Evolutionary conservation across 2,113 vertebrate genomes (phyloP), one percentile per base, ranked within the genome.

Genomic region (Dipodomys spectabilis): DNA sequence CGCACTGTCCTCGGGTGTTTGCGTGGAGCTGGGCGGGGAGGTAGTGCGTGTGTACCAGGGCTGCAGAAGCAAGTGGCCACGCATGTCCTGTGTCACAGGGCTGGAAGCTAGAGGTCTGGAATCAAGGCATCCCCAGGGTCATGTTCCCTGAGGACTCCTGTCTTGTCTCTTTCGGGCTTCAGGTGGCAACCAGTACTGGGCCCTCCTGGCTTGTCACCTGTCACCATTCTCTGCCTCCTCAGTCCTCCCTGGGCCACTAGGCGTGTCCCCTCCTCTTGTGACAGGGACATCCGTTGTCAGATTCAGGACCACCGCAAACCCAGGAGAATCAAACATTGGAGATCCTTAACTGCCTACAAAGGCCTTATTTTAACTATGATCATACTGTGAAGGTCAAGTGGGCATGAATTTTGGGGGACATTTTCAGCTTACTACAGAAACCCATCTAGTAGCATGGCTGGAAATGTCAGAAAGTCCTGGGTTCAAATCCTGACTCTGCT

Each of bases 341-440:
- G 85, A 88, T 65, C 71, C 79, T 79, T 81, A 39, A 78, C 45
- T 65, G 5, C 49, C 87, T 79, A 77, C 49, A 69, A 65, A 35
- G 15, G 79, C 23, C 35, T 23, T 78, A 0, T 69, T 90, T 92
- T 73, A 91, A 92, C 77, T 86, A 86, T 92, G 80, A 72, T 27
- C 80, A 35, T 12, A 6, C 84, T 89, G 86, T 88, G 68, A 91
- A 86, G 73, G 80, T 86, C 75, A 11, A 62, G 77, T 12, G 16
- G 65, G 25, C 19, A 0, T 79, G 67, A 12, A 39, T 67, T 87
- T 92, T 62, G 53, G 80, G 64, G 87, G 73, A 74, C 12, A 35
- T 82, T 23, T 73, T 73, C 8, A 64, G 12, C 28, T 62, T 69
- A 35, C 82, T 7, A 0, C 39, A 27, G n/a, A 85, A 49, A 15